Conservation (phyloP, 2,888 invertebrate genomes). For the Drosophila eohydei region DNA sequence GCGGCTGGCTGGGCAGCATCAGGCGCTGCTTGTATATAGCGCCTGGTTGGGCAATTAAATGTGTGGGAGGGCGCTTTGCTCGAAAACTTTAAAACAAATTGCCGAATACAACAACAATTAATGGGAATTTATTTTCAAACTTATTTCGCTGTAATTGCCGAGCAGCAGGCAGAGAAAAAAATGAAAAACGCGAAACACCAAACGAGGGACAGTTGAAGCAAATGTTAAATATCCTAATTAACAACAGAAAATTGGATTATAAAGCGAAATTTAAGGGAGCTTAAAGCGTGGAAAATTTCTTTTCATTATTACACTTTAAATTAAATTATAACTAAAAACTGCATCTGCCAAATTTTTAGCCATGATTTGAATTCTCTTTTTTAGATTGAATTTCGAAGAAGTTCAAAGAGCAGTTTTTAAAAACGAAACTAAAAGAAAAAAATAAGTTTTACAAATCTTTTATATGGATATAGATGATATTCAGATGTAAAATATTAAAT, state of each 20-base stretch:
- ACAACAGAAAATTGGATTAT: too few relatives aligned
- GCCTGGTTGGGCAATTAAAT: conserved; percentile 67
- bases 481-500: too few relatives aligned
- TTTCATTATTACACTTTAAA: not conserved
- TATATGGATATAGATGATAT: too few relatives aligned
- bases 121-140: conserved; percentile 74
- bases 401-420: too few relatives aligned
- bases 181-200: conserved; percentile 2
- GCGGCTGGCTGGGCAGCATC: conserved; percentile 19
- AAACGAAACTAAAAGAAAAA: too few relatives aligned
- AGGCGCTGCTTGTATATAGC: conserved; percentile 16
- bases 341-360: too few relatives aligned
- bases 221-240: not conserved
- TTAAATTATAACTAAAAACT: not conserved
- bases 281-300: not conserved
- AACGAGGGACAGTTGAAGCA: conserved; percentile 25
- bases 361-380: too few relatives aligned
- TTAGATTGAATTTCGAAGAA: too few relatives aligned
- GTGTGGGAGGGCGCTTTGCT: conserved; percentile 15
- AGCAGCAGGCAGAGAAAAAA: conserved; percentile 39
- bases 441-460: too few relatives aligned
- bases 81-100: conserved; percentile 71
- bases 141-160: conserved; percentile 75
- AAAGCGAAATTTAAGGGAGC: not conserved
- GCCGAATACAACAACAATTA: conserved; percentile 70